Percentiles rank a stretch among this genome's conserved stretches.
Conservation (phyloP, 2,797 vertebrate genomes). For the Sparus aurata region DNA sequence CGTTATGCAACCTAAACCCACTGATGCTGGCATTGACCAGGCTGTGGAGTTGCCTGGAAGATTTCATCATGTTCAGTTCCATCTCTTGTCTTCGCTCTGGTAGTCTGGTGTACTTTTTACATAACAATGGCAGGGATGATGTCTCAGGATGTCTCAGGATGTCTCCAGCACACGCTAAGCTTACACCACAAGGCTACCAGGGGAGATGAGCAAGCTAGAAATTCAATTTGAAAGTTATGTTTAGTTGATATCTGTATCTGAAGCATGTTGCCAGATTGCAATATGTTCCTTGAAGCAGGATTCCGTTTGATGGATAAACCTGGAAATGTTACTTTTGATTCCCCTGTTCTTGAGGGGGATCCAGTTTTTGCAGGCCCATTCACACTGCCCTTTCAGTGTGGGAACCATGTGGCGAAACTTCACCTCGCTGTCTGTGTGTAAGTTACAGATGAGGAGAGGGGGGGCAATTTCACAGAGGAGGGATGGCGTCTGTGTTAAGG, state of each 20-base stretch:
- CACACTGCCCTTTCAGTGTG: too few species aligned
- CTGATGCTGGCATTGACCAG: conserved; percentile 22
- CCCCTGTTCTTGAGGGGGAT: not conserved
- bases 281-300: not conserved
- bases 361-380: too few species aligned
- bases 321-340: not conserved
- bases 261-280: not conserved
- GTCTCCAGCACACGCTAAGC: not conserved
- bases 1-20: conserved; percentile 48
- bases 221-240: not conserved
- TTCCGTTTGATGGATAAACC: not conserved
- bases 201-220: not conserved
- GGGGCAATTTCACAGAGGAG: too few species aligned
- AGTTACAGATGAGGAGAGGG: too few species aligned
- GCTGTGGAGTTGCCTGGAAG: conserved; percentile 17
- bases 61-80: conserved; percentile 18
- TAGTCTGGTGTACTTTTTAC: not conserved
- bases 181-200: not conserved
- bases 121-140: conserved; percentile 1
- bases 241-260: conserved; percentile 11
- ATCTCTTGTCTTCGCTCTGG: conserved; percentile 5
- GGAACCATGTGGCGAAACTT: too few species aligned
- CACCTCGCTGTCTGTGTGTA: too few species aligned
- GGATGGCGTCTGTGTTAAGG: too few species aligned
- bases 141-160: not conserved